These are phyloP conservation scores for Hirtodrosophila cameraria DNA, from an alignment of 2,888 invertebrate species.

Conservation along the genomic window DNA sequence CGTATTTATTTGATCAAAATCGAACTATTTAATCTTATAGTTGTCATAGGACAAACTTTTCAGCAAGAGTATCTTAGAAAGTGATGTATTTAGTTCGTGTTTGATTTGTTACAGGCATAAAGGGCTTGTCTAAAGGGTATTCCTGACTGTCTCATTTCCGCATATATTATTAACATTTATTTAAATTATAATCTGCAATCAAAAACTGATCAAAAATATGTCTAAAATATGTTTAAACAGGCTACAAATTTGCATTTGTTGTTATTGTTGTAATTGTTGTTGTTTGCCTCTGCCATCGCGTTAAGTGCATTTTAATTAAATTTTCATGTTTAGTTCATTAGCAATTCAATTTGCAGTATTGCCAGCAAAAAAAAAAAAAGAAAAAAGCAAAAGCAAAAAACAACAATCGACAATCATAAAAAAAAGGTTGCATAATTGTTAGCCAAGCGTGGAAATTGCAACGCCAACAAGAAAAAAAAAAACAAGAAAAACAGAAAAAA, in stretches of 20 bases:
- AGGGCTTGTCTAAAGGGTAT: too few relatives aligned
- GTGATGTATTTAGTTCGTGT: too few relatives aligned
- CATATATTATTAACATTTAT: neutral
- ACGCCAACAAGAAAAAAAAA: neutral
- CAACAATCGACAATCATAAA: slow-evolving; percentile 37
- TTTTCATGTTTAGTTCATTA: slow-evolving; percentile 71
- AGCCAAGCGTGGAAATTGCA: slow-evolving; percentile 53
- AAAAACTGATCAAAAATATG: slow-evolving; percentile 11
- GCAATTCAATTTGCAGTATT: slow-evolving; percentile 67
- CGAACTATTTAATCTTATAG: too few relatives aligned
- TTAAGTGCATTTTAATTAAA: slow-evolving; percentile 66
- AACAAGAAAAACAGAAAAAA: slow-evolving; percentile 4
- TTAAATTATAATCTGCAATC: slow-evolving; percentile 13
- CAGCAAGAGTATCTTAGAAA: too few relatives aligned
- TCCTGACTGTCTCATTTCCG: too few relatives aligned
- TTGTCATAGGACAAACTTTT: too few relatives aligned
- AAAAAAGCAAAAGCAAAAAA: slow-evolving; percentile 13
- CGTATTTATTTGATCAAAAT: too few relatives aligned
- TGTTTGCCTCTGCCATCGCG: slow-evolving; percentile 25
- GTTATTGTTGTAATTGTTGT: slow-evolving; percentile 42
- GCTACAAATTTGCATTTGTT: slow-evolving; percentile 47
- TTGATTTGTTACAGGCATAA: too few relatives aligned
- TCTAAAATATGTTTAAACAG: slow-evolving; percentile 27
- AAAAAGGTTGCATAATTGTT: slow-evolving; percentile 66
- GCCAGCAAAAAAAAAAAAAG: slow-evolving; percentile 28